phyloP scores from a whole-genome alignment of 2,113 vertebrate genomes.

The Ophiodon elongatus region DNA sequence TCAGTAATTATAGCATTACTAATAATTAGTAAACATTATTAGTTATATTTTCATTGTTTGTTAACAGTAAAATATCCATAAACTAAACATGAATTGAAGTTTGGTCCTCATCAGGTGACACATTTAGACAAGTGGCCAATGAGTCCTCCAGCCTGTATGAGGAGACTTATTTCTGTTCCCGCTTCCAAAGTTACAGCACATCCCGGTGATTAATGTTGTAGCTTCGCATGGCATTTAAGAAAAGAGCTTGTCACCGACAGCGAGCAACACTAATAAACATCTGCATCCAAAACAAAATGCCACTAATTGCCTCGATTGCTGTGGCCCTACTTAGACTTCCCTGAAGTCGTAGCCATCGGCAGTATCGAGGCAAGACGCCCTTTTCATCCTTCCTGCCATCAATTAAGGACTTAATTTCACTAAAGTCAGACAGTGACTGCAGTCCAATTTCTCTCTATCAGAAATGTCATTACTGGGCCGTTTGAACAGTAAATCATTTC shows the following conservation, averaged over 20 bases:
- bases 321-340: conserved; percentile 35
- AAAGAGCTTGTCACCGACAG: conserved; percentile 17
- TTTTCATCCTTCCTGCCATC: conserved; percentile 66
- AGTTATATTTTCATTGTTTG: background rate
- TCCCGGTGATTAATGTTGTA: conserved; percentile 40
- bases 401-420: conserved; percentile 76
- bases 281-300: conserved; percentile 41
- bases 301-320: conserved; percentile 48
- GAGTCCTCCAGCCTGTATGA: conserved; percentile 39
- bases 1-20: background rate
- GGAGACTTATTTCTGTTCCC: conserved; percentile 1
- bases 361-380: conserved; percentile 31
- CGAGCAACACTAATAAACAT: conserved; percentile 30
- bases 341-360: conserved; percentile 47
- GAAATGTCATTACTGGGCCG: conserved; percentile 77
- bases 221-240: conserved; percentile 50
- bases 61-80: background rate
- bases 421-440: conserved; percentile 67
- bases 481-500: conserved; percentile 79
- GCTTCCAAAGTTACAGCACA: background rate
- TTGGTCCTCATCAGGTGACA: background rate
- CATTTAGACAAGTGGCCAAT: background rate
- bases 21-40: background rate
- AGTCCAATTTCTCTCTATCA: conserved; percentile 73
- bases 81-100: background rate